These are phyloP conservation scores for Glaucopsyche alexis DNA, from an alignment of 2,888 invertebrate species.

Conservation along the genomic window DNA sequence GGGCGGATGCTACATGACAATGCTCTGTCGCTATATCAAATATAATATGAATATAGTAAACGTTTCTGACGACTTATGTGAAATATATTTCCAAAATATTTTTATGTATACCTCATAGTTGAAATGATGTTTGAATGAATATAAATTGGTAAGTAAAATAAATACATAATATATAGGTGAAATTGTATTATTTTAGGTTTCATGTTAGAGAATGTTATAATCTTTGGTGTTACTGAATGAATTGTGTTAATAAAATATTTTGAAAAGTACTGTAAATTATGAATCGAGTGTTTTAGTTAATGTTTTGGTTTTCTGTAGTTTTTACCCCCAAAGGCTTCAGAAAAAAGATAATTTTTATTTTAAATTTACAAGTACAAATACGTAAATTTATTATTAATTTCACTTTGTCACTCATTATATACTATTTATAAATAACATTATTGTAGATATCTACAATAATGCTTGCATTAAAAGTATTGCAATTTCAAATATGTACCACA, in stretches of 20 bases:
- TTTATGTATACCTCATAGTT: conserved; percentile 78
- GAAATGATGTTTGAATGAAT: conserved; percentile 78
- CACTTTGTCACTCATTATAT: no score
- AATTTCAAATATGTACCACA: no score
- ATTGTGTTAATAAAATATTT: conserved; percentile 82
- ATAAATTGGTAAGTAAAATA: conserved; percentile 74
- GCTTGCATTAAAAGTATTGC: no score
- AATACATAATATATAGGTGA: conserved; percentile 63
- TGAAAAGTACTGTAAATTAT: conserved; percentile 76
- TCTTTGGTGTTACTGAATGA: conserved; percentile 82
- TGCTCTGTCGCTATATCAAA: conserved; percentile 58
- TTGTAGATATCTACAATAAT: no score
- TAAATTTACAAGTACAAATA: no score
- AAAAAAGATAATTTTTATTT: neutral
- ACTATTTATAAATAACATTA: no score
- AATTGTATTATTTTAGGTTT: conserved; percentile 79
- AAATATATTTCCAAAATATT: conserved; percentile 69
- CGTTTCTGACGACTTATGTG: conserved; percentile 70
- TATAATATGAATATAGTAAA: conserved; percentile 45
- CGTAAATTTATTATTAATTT: no score
- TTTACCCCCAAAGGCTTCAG: neutral
- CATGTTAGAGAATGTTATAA: conserved; percentile 81
- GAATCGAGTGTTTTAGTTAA: conserved; percentile 63
- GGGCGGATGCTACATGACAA: conserved; percentile 64
- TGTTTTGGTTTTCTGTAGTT: conserved; percentile 39